Evolutionary conservation across 2,797 vertebrate genomes (phyloP), one percentile per base, ranked within the genome.

Genomic region (Smutsia temminckii): DNA sequence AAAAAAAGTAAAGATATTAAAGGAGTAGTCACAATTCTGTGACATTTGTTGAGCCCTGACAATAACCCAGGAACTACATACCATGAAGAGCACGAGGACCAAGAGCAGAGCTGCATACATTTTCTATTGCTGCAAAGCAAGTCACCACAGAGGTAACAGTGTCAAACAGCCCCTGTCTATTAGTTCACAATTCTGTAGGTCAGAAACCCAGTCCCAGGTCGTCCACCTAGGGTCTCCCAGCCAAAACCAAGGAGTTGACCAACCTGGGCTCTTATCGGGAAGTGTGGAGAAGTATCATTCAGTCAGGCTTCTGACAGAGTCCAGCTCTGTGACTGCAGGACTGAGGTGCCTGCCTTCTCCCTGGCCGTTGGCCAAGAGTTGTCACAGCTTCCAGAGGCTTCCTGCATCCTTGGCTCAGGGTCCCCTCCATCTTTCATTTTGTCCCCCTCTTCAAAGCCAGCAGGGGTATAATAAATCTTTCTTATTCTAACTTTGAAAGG

Each of bases 91-190:
- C 29, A 29, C 0, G 10, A 66, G 34, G 63, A 57, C 37, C n/a
- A 68, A 83, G 18, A 49, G 8, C 1, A 5, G 37, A 32, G 0
- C 29, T 40, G 0, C 9, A n/a, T 53, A 68, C 0, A 1, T 75
- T 69, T 91, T 34, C 53, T 42, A 0, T 57, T 55, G 27, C 16
- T 6, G 2, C 14, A 10, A 7, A 42, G 40, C 17, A 34, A 32
- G 23, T 55, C 49, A 8, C 4, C 32, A 55, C 14, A 34, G 20
- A 61, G 18, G 27, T n/a, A 59, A 17, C 3, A 49, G 32, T 23
- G 83, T 37, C 71, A 59, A n/a, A 27, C 27, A 27, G 1, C 14
- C 18, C 0, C 55, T n/a, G 3, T 51, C 34, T 53, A 46, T 29
- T 21, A 71, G 10, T 12, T 89, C 25, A 37, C 5, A 14, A 0